Conservation (phyloP, 2,888 invertebrate genomes). For the Bombylius major region DNA sequence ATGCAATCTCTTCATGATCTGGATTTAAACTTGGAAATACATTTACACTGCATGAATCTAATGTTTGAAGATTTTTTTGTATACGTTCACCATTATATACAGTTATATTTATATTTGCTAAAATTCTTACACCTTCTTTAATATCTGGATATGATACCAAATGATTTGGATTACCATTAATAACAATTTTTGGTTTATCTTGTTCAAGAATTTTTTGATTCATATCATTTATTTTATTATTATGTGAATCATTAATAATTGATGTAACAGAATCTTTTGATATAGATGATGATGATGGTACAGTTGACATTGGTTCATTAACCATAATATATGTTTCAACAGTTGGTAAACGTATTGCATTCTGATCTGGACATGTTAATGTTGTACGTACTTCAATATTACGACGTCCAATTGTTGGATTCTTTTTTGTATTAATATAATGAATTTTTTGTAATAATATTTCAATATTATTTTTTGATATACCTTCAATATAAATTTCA, state of each 20-base stretch:
- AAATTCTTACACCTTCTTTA: conserved; percentile 63
- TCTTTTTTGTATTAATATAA: conserved; percentile 81
- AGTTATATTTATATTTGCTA: conserved; percentile 71
- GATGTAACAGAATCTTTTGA: neutral
- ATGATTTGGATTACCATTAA: conserved; percentile 30
- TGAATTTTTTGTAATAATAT: conserved; percentile 73
- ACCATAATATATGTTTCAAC: conserved; percentile 37
- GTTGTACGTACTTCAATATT: conserved; percentile 42
- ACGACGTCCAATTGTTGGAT: conserved; percentile 89
- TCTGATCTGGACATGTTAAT: conserved; percentile 32
- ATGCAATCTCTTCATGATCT: conserved; percentile 69
- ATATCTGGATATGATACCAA: conserved; percentile 35
- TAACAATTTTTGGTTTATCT: conserved; percentile 16
- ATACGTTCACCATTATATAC: conserved; percentile 36
- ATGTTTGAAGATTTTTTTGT: conserved; percentile 43
- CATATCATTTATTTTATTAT: neutral
- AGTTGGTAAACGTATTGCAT: conserved; percentile 28
- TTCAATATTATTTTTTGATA: conserved; percentile 81
- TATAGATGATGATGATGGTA: neutral
- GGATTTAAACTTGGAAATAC: conserved; percentile 92
- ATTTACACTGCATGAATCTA: conserved; percentile 88
- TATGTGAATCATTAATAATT: neutral
- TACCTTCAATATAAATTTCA: conserved; percentile 83
- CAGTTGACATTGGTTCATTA: conserved; percentile 21
- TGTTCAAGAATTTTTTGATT: neutral